Percentiles rank a stretch among this genome's conserved stretches.
Conservation (phyloP, 2,888 invertebrate genomes). For the Eristalinus aeneus region DNA sequence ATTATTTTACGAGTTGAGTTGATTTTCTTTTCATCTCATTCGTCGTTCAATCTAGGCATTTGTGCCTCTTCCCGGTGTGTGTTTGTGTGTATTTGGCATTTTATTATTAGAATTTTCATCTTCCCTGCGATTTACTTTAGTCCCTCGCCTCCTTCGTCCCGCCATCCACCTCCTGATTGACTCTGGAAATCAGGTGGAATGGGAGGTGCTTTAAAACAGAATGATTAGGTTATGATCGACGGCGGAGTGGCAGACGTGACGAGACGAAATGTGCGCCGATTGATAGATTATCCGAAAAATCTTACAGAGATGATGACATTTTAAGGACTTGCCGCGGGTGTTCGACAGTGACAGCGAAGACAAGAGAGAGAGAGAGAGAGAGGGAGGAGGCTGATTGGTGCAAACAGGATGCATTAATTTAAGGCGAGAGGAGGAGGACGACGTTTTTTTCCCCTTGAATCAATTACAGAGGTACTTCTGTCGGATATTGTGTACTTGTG, state of each 20-base stretch:
- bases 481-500: too few species aligned
- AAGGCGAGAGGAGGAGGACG: too few species aligned
- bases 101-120: slow-evolving; percentile 41
- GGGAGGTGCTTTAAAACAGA: not conserved
- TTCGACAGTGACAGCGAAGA: not conserved
- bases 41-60: not conserved
- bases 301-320: not conserved
- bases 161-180: too few species aligned
- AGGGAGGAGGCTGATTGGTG: not conserved
- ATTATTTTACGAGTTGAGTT: slow-evolving; percentile 36
- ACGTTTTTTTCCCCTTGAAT: too few species aligned
- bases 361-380: too few species aligned
- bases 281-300: not conserved
- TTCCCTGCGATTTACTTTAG: not conserved
- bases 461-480: too few species aligned
- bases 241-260: not conserved
- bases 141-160: not conserved
- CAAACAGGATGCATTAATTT: not conserved
- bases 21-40: slow-evolving; percentile 31
- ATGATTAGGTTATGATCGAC: not conserved
- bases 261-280: not conserved
- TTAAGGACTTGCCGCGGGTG: not conserved
- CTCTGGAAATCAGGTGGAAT: not conserved
- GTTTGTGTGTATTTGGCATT: slow-evolving; percentile 20
- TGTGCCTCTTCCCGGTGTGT: not conserved